Base-by-base conservation (phyloP, 2,797 vertebrate genomes). In the Danio aesculapii region DNA sequence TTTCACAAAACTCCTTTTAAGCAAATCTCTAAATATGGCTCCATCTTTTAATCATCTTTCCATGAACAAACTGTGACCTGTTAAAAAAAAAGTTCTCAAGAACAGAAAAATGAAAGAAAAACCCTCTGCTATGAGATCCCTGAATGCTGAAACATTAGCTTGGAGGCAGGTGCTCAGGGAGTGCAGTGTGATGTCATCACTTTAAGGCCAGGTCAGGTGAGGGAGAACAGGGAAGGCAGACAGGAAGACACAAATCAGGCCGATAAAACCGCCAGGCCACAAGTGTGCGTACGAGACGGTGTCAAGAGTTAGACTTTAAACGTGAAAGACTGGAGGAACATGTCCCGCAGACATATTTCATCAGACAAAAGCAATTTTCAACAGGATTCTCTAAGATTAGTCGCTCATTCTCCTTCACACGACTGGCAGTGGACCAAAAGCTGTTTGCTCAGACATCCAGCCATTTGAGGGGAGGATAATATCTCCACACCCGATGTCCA, bases 361-460 rank as follows among this genome's bases (percentile, higher is more conserved):
- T 86, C 80, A 84, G 55, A 67, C 67, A 59, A 69, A 84, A 86
- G 72, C 82, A 84, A 82, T 84, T 30, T 83, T 74, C 62, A 46
- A 13, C 39, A 8, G 59, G 69, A 81, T 52, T 57, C 57, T 7
- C 21, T 10, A 21, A 76, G 53, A 86, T 70, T 59, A 75, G 69
- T 55, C 59, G 47, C 19, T 64, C 53, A 13, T 67, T 86, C 79
- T 86, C 84, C 81, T 85, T 79, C 82, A 41, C 81, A 83, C 9
- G 14, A 13, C 81, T 69, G 66, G 67, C 84, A 73, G 46, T 73
- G 73, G 68, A 66, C 72, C 61, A 52, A 80, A 75, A 46, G 59
- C 57, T 64, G 46, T 52, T 62, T 5, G 67, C 58, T 70, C 69
- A 75, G 58, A 75, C 58, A 75, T 50, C 14, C 73, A 17, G 46